Conservation (phyloP, 1,140 invertebrate genomes). For the Drosophila nikananu region DNA sequence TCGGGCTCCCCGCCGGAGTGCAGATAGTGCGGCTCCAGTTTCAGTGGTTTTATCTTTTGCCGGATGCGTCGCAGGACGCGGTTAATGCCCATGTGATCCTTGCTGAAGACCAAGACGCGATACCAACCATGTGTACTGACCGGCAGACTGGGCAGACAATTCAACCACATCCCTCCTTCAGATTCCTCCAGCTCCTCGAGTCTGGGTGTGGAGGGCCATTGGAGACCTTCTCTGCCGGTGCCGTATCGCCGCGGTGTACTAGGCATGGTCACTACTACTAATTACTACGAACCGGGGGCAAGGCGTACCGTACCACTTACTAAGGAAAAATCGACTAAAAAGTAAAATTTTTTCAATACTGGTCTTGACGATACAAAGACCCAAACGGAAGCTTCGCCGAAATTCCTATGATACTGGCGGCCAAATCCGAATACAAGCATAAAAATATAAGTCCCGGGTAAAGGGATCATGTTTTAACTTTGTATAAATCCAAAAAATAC, state of each 20-base stretch:
- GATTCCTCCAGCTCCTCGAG: no score
- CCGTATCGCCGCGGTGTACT: no score
- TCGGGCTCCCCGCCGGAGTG: slow-evolving; percentile 45
- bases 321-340: no score
- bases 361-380: background rate
- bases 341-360: background rate
- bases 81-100: background rate
- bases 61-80: slow-evolving; percentile 28
- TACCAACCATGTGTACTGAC: slow-evolving; percentile 59
- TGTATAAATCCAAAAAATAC: no score
- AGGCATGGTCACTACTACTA: background rate
- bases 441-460: background rate
- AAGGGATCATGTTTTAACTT: background rate
- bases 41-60: background rate
- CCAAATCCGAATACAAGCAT: background rate
- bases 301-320: background rate
- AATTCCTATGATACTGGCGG: background rate
- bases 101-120: slow-evolving; percentile 45
- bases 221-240: background rate
- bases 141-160: slow-evolving; percentile 9
- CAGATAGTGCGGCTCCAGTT: slow-evolving; percentile 27
- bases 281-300: background rate
- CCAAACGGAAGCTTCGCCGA: background rate
- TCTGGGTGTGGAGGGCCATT: slow-evolving; percentile 21
- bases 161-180: no score